phyloP scores from a whole-genome alignment of 1,140 invertebrate genomes.

The Procambarus virginalis region DNA sequence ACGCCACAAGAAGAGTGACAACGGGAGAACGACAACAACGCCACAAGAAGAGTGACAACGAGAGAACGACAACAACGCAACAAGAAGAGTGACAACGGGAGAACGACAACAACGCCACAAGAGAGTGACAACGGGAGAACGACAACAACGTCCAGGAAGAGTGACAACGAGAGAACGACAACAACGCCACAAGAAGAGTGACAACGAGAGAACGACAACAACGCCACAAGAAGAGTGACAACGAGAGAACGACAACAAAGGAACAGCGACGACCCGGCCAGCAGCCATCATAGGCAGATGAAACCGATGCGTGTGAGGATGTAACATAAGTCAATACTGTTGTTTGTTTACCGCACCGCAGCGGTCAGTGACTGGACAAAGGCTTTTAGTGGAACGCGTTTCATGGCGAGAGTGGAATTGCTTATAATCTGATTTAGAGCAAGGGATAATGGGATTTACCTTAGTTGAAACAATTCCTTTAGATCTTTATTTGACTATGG shows the following conservation, averaged over 20 bases:
- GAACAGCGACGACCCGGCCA: neutral
- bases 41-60: too few species aligned
- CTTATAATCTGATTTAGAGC: conserved; percentile 1
- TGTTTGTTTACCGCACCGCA: neutral
- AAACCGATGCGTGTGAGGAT: neutral
- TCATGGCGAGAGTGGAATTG: neutral
- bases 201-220: neutral
- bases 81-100: too few species aligned
- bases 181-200: neutral
- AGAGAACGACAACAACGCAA: too few species aligned
- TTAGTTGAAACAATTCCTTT: neutral
- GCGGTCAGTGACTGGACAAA: neutral
- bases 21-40: too few species aligned
- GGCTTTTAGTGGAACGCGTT: neutral
- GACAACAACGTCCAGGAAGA: too few species aligned
- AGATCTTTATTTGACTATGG: neutral
- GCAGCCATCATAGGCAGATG: neutral
- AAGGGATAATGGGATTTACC: neutral
- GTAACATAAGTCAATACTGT: neutral
- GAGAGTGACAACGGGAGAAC: too few species aligned
- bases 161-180: too few species aligned
- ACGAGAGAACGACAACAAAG: neutral
- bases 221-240: neutral
- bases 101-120: too few species aligned
- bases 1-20: too few species aligned